Percentiles rank a stretch among this genome's conserved stretches.
These are phyloP conservation scores for Eupsilia transversa DNA, from an alignment of 2,888 invertebrate genomes.

Conservation along the genomic window DNA sequence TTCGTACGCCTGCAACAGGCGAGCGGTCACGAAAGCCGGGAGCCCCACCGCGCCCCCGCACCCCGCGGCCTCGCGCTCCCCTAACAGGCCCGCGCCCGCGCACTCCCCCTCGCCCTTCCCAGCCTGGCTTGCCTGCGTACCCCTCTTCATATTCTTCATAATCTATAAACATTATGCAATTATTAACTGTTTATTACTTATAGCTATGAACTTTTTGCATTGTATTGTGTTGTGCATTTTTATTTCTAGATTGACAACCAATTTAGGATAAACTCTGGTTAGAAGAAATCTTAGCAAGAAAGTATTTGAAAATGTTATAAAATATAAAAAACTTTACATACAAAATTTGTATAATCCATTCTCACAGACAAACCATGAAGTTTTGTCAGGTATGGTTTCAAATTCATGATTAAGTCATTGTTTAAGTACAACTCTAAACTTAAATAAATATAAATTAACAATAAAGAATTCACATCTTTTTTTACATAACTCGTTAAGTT, in stretches of 20 bases:
- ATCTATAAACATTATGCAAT: slow-evolving; percentile 58
- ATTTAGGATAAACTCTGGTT: background rate
- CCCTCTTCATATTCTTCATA: slow-evolving; percentile 79
- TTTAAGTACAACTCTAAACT: no score
- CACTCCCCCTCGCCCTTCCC: slow-evolving; percentile 64
- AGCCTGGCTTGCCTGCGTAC: slow-evolving; percentile 54
- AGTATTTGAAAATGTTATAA: background rate
- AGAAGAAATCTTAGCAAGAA: background rate
- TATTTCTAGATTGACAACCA: background rate
- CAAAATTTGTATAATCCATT: background rate
- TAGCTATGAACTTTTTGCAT: background rate
- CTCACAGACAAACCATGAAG: background rate
- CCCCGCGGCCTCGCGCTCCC: slow-evolving; percentile 68
- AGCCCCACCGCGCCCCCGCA: slow-evolving; percentile 68
- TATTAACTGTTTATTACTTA: background rate
- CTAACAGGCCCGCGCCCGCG: slow-evolving; percentile 61
- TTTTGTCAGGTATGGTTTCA: no score
- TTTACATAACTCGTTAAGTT: background rate
- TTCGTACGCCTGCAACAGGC: slow-evolving; percentile 72
- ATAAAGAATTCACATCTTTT: background rate
- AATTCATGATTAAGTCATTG: no score
- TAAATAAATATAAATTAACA: background rate
- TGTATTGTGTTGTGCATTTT: background rate
- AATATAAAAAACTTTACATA: background rate
- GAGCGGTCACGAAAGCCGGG: slow-evolving; percentile 80